These are phyloP conservation scores for Pygathrix nemaeus DNA, from an alignment of 2,113 vertebrate species.

Conservation along the genomic window DNA sequence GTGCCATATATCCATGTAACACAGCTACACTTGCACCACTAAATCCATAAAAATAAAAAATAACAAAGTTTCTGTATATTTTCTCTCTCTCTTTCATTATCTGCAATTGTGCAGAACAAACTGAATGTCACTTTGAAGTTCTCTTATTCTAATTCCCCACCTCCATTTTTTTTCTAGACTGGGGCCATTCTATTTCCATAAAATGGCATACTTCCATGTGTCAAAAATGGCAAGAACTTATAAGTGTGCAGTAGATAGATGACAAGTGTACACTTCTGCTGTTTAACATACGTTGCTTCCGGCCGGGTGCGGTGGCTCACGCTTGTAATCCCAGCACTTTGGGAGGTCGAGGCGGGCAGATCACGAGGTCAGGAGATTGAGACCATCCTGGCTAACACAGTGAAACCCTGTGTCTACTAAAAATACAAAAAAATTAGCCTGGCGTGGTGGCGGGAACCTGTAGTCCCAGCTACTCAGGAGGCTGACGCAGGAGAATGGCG, in stretches of 20 bases:
- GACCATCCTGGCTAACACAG: too few relatives aligned
- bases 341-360: too few relatives aligned
- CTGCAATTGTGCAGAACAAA: not conserved
- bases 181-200: not conserved
- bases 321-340: too few relatives aligned
- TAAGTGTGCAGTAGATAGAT: not conserved
- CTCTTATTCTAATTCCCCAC: not conserved
- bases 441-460: too few relatives aligned
- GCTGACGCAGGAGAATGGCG: too few relatives aligned
- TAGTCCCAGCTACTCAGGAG: too few relatives aligned
- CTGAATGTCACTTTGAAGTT: not conserved
- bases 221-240: not conserved
- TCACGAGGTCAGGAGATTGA: too few relatives aligned
- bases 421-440: too few relatives aligned
- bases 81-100: not conserved
- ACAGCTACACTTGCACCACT: not conserved
- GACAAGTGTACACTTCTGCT: constrained; percentile 38
- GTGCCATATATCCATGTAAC: not conserved
- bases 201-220: not conserved
- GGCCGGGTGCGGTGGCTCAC: too few relatives aligned
- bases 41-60: not conserved
- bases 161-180: not conserved
- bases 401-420: too few relatives aligned
- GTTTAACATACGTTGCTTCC: constrained; percentile 57
- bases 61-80: not conserved